Evolutionary conservation across 2,113 vertebrate genomes (phyloP), one percentile per base, ranked within the genome.

Genomic region (Saguinus midas): DNA sequence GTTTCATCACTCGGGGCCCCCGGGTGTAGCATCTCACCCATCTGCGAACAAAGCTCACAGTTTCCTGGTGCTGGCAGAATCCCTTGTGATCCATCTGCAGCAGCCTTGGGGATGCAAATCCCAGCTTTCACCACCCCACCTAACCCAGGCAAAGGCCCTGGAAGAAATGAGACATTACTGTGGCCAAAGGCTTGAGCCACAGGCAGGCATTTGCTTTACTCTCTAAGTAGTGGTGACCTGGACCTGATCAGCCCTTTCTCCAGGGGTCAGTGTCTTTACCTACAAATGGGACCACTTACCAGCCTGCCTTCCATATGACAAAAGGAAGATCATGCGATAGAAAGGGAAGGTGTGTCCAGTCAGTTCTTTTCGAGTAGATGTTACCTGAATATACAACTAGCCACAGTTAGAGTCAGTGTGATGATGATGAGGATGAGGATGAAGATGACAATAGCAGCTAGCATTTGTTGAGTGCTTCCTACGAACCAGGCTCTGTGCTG

Each of bases 1-100:
- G 21, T 3, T 8, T n/a, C 32, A n/a, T 13, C 35, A 6, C 35
- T 20, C 21, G 18, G 6, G 0, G 50, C 21, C 37, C 29, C 0
- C 2, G 1, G 12, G 23, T 66, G 8, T 3, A 45, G 16, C 35
- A 16, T n/a, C 81, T 23, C 52, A n/a, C 52, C 70, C 14, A 1
- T 25, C 29, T 0, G 6, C 4, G 25, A 70, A 13, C 72, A 58
- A 40, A 25, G 48, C 18, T 29, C 57, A 17, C 45, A 3, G 6
- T 20, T 76, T 45, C 72, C 72, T 18, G 8, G 37, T 20, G 18
- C 45, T 17, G 29, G 23, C 37, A 37, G 45, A 68, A 45, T 20
- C 68, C 66, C 72, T 20, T 76, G 29, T 57, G 58, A 23, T n/a
- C 87, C 32, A 37, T 1, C 66, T 4, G 7, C 21, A n/a, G 45